A percentile compares a stretch with the other conserved stretches of the same genome.
Conservation (phyloP, 2,797 vertebrate genomes). For the Sebastes iracundus region DNA sequence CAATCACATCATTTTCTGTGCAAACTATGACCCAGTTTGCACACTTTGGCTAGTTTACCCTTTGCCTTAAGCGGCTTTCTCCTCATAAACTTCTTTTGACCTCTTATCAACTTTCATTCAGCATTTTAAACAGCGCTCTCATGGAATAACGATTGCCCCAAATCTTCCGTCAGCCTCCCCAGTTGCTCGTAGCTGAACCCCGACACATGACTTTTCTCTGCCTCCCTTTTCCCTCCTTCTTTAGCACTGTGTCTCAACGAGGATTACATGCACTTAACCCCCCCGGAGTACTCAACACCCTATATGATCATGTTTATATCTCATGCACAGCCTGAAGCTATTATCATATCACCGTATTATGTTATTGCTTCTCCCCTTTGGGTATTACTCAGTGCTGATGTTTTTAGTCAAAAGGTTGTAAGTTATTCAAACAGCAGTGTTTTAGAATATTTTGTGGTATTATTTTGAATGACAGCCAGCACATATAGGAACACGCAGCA, state of each 20-base stretch:
- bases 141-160: not conserved
- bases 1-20: slow-evolving; percentile 44
- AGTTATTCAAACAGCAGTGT: slow-evolving; percentile 70
- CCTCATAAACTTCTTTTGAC: slow-evolving; percentile 12
- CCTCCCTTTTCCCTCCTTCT: slow-evolving; percentile 17
- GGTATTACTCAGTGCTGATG: slow-evolving; percentile 55
- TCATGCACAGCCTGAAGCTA: slow-evolving; percentile 62
- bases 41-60: slow-evolving; percentile 6
- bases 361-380: slow-evolving; percentile 45
- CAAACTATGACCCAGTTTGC: slow-evolving; percentile 23
- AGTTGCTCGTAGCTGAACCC: slow-evolving; percentile 51
- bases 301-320: slow-evolving; percentile 61
- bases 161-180: slow-evolving; percentile 20
- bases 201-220: slow-evolving; percentile 52
- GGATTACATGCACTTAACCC: slow-evolving; percentile 66
- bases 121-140: slow-evolving; percentile 16
- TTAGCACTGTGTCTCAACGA: slow-evolving; percentile 23
- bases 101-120: slow-evolving; percentile 37
- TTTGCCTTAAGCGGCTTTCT: slow-evolving; percentile 13
- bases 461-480: slow-evolving; percentile 44
- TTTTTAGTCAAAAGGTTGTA: slow-evolving; percentile 65
- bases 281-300: slow-evolving; percentile 43
- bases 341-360: slow-evolving; percentile 62
- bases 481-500: not conserved
- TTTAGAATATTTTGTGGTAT: slow-evolving; percentile 49